Percentiles rank a stretch among this genome's conserved stretches.
These are phyloP conservation scores for Euproctis similis DNA, from an alignment of 2,888 invertebrate species.

Conservation along the genomic window DNA sequence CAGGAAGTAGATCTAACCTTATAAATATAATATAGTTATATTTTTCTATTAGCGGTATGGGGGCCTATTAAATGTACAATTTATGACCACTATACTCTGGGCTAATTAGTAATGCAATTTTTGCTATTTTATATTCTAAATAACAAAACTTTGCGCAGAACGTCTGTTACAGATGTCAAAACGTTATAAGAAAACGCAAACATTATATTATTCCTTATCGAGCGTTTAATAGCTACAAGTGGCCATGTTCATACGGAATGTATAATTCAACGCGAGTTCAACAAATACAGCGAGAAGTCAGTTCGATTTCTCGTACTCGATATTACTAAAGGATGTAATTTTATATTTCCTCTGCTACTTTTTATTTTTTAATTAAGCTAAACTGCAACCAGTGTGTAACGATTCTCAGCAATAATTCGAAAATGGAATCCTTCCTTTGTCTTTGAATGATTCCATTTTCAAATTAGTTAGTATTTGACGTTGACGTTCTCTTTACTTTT, in stretches of 20 bases:
- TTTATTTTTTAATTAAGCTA: constrained; percentile 5
- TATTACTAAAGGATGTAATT: constrained; percentile 8
- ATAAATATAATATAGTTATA: constrained; percentile 34
- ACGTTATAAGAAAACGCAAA: constrained; percentile 11
- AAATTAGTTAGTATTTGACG: too few relatives aligned
- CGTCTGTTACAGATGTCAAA: constrained; percentile 17
- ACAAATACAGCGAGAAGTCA: constrained; percentile 6
- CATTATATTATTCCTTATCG: constrained; percentile 7
- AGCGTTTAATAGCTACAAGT: constrained; percentile 9
- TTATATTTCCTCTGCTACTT: constrained; percentile 8
- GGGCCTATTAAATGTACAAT: constrained; percentile 38
- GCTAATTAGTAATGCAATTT: constrained; percentile 34
- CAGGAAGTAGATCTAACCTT: constrained; percentile 39
- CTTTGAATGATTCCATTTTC: not conserved
- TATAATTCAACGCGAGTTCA: constrained; percentile 1
- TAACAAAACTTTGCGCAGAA: constrained; percentile 7
- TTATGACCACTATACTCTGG: constrained; percentile 29
- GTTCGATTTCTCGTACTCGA: constrained; percentile 5
- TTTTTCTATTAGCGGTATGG: constrained; percentile 27
- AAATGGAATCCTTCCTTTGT: not conserved
- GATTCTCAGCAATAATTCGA: not conserved
- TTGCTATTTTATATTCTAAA: constrained; percentile 22
- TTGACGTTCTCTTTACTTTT: constrained; percentile 1
- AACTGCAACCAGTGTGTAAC: constrained; percentile 4
- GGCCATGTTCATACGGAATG: constrained; percentile 3